A percentile compares a stretch with the other conserved stretches of the same genome.
phyloP scores from a whole-genome alignment of 2,888 invertebrate species.

The Chloromyia formosa region DNA sequence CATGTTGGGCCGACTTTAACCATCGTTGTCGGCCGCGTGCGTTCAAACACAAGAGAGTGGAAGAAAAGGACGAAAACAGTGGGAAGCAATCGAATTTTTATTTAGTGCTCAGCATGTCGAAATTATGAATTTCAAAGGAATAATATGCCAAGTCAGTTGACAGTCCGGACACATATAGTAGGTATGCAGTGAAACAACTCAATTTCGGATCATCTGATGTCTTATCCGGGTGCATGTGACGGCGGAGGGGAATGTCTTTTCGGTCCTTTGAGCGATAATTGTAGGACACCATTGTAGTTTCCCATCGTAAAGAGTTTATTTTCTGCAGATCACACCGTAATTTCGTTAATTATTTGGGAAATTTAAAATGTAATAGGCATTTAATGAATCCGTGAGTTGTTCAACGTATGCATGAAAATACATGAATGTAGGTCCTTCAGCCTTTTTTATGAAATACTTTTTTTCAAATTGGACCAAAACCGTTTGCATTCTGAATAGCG shows the following conservation, averaged over 20 bases:
- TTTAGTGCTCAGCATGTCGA: conserved; percentile 36
- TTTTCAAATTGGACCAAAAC: too few species aligned
- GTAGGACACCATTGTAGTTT: neutral
- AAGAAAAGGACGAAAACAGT: conserved; percentile 20
- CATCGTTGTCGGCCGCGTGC: neutral
- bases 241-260: neutral
- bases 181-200: neutral
- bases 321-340: conserved; percentile 43
- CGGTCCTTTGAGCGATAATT: neutral
- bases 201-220: conserved; percentile 13
- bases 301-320: neutral
- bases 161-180: neutral
- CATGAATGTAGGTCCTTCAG: too few species aligned
- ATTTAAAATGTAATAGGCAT: conserved; percentile 35
- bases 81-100: conserved; percentile 35
- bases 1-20: conserved; percentile 8
- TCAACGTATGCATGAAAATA: too few species aligned
- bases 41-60: neutral
- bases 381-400: too few species aligned
- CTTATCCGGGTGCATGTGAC: neutral
- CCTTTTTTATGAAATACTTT: too few species aligned
- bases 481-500: too few species aligned
- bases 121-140: conserved; percentile 30
- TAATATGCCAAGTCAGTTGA: conserved; percentile 11
- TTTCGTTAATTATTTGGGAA: conserved; percentile 50